phyloP scores from a whole-genome alignment of 2,888 invertebrate species.

The Caenorhabditis doughertyi region DNA sequence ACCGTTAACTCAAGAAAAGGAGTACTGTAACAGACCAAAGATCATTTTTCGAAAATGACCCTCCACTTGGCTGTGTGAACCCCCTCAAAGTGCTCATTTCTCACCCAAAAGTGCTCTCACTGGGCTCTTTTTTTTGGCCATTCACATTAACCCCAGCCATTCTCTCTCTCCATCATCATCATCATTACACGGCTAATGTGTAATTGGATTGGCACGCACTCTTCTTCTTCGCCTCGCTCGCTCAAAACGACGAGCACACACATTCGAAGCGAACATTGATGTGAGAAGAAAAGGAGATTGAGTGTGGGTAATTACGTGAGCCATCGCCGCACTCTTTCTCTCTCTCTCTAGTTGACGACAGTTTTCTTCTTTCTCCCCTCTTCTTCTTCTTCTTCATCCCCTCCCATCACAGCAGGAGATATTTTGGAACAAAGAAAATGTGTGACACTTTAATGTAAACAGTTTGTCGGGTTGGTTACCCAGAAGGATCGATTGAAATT shows the following conservation, averaged over 20 bases:
- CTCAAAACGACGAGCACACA: neutral
- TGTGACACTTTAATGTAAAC: neutral
- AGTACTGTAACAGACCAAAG: no score
- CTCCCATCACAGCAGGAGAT: no score
- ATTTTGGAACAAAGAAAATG: neutral
- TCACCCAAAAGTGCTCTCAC: no score
- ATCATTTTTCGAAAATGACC: no score
- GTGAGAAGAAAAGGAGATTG: neutral
- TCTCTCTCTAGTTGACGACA: neutral
- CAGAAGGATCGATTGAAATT: no score
- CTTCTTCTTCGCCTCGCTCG: neutral
- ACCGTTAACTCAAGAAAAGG: no score
- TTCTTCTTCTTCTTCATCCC: no score
- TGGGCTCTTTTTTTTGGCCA: no score
- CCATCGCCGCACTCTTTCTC: neutral
- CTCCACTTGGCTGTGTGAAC: no score
- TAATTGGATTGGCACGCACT: conserved; percentile 17
- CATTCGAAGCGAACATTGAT: neutral
- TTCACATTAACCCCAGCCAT: neutral
- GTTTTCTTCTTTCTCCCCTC: neutral
- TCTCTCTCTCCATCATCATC: neutral
- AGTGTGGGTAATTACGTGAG: conserved; percentile 7
- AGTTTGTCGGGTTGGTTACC: neutral
- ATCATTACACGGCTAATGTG: neutral
- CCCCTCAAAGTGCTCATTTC: no score